Evolutionary conservation across 2,888 invertebrate genomes (phyloP).

Genomic region (Zelleria hepariella): DNA sequence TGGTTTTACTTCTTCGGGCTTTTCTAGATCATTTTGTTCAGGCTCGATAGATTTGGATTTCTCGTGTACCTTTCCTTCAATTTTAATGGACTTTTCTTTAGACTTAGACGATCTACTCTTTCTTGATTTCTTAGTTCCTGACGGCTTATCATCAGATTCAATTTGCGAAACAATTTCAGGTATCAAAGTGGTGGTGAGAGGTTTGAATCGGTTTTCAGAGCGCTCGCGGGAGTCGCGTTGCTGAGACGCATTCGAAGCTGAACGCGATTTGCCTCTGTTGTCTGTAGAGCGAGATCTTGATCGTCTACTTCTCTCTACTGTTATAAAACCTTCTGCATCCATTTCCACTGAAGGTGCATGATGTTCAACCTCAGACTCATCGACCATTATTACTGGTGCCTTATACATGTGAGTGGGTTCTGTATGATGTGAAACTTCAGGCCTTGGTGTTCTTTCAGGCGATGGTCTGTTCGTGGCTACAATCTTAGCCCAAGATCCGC

Average conservation of each 20-base stretch:
- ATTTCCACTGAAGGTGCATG: slow-evolving; percentile 34
- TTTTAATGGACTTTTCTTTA: slow-evolving; percentile 47
- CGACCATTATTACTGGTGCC: slow-evolving; percentile 50
- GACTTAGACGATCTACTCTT: slow-evolving; percentile 53
- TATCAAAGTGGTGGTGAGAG: slow-evolving; percentile 28
- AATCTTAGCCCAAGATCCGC: slow-evolving; percentile 53
- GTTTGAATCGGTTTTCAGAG: slow-evolving; percentile 50
- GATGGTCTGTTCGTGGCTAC: slow-evolving; percentile 44
- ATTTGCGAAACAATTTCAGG: slow-evolving; percentile 22
- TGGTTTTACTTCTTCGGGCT: slow-evolving; percentile 17
- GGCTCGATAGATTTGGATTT: slow-evolving; percentile 35
- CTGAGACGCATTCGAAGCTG: slow-evolving; percentile 28
- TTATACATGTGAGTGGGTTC: slow-evolving; percentile 17
- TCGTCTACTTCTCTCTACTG: slow-evolving; percentile 57
- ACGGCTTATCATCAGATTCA: slow-evolving; percentile 28
- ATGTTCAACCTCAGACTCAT: slow-evolving; percentile 35
- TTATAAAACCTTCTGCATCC: slow-evolving; percentile 63
- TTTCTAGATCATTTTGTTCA: slow-evolving; percentile 24
- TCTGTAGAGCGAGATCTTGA: slow-evolving; percentile 70
- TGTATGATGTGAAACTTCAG: slow-evolving; percentile 15
- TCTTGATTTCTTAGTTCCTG: slow-evolving; percentile 27
- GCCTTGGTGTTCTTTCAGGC: slow-evolving; percentile 37
- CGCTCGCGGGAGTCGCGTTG: slow-evolving; percentile 32
- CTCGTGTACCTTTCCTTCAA: slow-evolving; percentile 17
- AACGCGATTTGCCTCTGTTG: slow-evolving; percentile 33